Evolutionary conservation across 2,113 vertebrate genomes (phyloP).

Genomic region (Glaucomys volans): DNA sequence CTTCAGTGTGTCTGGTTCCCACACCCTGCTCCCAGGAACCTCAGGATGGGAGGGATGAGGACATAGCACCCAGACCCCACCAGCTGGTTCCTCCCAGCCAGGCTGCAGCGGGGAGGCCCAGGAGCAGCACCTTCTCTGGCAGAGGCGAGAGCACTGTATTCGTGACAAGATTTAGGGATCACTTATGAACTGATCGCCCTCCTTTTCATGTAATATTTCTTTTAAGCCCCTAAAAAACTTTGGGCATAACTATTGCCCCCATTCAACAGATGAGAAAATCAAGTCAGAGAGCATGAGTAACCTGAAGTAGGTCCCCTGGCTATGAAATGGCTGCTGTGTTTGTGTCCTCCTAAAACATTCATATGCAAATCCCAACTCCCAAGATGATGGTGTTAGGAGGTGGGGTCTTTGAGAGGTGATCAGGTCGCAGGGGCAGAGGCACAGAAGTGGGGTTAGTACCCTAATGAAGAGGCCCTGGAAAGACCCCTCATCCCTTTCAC

Average conservation of each 20-base stretch:
- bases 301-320: too few relatives aligned
- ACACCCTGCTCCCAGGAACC: background rate
- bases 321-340: background rate
- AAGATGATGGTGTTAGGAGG: background rate
- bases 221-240: background rate
- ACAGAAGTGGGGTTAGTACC: background rate
- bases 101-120: background rate
- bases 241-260: background rate
- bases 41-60: too few relatives aligned
- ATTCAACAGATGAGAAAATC: conserved; percentile 22
- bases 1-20: background rate
- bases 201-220: background rate
- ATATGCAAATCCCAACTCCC: background rate
- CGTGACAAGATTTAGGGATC: background rate
- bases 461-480: background rate
- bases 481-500: background rate
- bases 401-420: background rate
- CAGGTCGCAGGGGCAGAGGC: too few relatives aligned
- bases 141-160: background rate
- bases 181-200: background rate
- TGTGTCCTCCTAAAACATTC: background rate
- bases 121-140: accelerated
- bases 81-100: background rate
- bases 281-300: background rate
- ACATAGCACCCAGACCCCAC: background rate